These are phyloP conservation scores for Pomacea canaliculata DNA, from an alignment of 2,888 invertebrate genomes.

Conservation along the genomic window DNA sequence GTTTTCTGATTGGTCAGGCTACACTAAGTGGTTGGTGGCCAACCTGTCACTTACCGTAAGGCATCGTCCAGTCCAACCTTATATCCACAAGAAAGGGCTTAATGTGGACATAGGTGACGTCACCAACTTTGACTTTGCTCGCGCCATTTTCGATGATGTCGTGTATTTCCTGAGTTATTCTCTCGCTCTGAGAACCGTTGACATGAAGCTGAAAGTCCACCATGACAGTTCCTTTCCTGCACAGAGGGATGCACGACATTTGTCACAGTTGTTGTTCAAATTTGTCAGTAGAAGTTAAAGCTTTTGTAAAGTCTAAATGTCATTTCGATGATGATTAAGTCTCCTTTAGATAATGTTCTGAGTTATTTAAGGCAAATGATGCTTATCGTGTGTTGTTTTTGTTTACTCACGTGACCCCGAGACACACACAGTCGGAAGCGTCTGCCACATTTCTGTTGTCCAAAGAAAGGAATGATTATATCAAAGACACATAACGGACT, in stretches of 20 bases:
- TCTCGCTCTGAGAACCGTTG: constrained; percentile 28
- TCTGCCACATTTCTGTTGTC: constrained; percentile 23
- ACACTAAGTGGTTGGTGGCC: too few relatives aligned
- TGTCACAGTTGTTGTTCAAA: too few relatives aligned
- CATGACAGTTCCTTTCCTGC: constrained; percentile 32
- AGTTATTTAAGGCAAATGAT: too few relatives aligned
- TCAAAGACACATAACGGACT: too few relatives aligned
- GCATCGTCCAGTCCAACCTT: constrained; percentile 29
- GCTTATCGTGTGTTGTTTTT: too few relatives aligned
- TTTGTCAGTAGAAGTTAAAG: too few relatives aligned
- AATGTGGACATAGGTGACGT: constrained; percentile 28
- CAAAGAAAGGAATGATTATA: neutral
- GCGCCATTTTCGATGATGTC: constrained; percentile 31
- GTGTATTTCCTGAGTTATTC: constrained; percentile 14
- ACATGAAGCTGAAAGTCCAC: constrained; percentile 31
- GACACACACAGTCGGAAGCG: constrained; percentile 17
- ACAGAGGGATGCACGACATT: neutral
- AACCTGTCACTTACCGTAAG: constrained; percentile 20
- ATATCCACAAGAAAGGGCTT: constrained; percentile 37
- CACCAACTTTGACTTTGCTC: constrained; percentile 22
- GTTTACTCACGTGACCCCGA: constrained; percentile 22
- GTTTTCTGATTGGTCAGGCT: too few relatives aligned
- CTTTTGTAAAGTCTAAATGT: too few relatives aligned
- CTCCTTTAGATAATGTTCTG: too few relatives aligned
- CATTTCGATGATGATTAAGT: too few relatives aligned